Evolutionary conservation across 2,113 vertebrate genomes (phyloP), one percentile per base, ranked within the genome.

Genomic region (Nycticorax nycticorax): DNA sequence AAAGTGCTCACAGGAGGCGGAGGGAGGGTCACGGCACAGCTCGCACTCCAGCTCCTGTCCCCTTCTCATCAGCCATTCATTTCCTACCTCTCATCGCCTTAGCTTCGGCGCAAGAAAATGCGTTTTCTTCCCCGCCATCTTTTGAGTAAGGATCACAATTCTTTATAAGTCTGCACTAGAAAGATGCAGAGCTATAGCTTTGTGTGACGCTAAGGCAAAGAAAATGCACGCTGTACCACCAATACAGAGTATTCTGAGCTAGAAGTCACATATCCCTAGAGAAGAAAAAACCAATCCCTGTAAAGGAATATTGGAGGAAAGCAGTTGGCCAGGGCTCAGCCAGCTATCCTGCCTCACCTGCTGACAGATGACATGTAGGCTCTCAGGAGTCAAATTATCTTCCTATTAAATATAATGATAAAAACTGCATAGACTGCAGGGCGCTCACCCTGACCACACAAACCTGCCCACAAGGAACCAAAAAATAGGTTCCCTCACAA

Each of bases 141-240:
- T 71, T 78, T 47, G 78, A 78, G 43, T 18, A 35, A 6, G 14
- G 35, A 78, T 78, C 0, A 0, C 33, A 73, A 21, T 12, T n/a
- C 10, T 56, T 43, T 53, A 48, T 63, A 59, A 43, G 19, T 47
- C 64, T n/a, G 22, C 55, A n/a, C 28, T 37, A 32, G 79, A 56
- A 76, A 81, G 60, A 67, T 6, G 27, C 8, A 74, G 32, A 81
- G 60, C 87, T 84, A 39, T 45, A 72, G 35, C 15, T 89, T 45
- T 19, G 10, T 2, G 6, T 41, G 37, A 60, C 52, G 53, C n/a
- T 87, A 93, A 81, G 11, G 24, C 39, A 85, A 48, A 78, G 71
- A 37, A 84, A 91, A 77, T 0, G 0, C 6, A 2, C 0, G 0
- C 10, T 43, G 5, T 39, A 16, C 68, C 23, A 89, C 77, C 63